Evolutionary conservation across 2,888 invertebrate species (phyloP), one percentile per base, ranked within the genome.

Genomic region (Xestia xanthographa): DNA sequence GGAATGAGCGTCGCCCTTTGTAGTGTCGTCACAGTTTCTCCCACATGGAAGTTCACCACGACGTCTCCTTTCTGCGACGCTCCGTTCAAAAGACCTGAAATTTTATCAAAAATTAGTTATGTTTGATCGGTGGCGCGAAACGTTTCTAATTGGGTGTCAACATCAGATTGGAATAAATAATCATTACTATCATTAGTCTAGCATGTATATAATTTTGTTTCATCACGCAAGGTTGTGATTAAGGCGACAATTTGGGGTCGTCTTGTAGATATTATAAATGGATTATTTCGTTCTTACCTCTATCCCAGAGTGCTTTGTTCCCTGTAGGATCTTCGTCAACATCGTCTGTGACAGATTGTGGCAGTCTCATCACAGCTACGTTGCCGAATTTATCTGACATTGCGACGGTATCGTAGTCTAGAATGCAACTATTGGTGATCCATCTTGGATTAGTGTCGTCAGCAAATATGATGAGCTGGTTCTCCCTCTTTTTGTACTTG

Each of bases 251-350:
- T 41, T 29, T 26, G 9, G 26, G 5, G 0, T 34, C 50, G 14
- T 43, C 3, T 66, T 20, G 0, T 14, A 20, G 14, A 53, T 38
- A 48, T 26, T 14, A 53, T 29, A 20, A 6, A 17, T 1, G 22
- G 41, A 29, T 29, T 8, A 2, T 26, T n/a, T 45, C 45, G 50
- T 53, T 17, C 63, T 92, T 90, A 95, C 97, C 98, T 92, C 98
- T 97, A 92, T 98, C 98, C 99, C 99, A 99, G 0, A 99, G 96
- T 0, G 99, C 99, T 94, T 99, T 99, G 91, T 99, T 99, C 65
- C 99, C 99, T 0, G 99, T 99, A 0, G 99, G 99, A 95, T 99
- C 99, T 95, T 99, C 99, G 93, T 99, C 99, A 0, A 99, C 99
- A 92, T 99, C 99, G 94, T 99, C 99, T 43, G 98, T 98, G 2